These are phyloP conservation scores for Falco naumanni DNA, from an alignment of 2,797 vertebrate species.

Conservation along the genomic window DNA sequence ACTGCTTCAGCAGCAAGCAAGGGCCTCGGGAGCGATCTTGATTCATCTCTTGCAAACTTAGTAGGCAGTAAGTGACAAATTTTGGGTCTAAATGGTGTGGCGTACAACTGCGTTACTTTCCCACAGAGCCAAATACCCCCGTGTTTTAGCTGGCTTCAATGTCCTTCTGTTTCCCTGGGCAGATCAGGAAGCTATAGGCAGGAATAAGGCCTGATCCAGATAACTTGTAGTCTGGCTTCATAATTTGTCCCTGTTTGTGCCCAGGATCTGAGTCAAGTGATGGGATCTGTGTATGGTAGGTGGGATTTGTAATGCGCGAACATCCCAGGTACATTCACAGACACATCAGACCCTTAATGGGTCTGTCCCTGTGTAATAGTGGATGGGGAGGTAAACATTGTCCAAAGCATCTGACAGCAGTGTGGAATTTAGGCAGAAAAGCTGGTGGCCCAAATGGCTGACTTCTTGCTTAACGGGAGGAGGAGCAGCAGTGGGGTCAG, in stretches of 20 bases:
- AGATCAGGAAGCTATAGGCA: background rate
- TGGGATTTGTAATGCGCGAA: background rate
- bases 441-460: background rate
- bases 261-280: background rate
- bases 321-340: background rate
- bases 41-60: slow-evolving; percentile 94
- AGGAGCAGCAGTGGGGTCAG: background rate
- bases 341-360: background rate
- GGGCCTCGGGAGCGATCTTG: slow-evolving; percentile 91
- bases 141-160: background rate
- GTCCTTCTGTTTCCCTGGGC: background rate
- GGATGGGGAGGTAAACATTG: background rate
- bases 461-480: background rate
- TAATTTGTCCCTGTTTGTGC: background rate
- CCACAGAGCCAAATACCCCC: background rate
- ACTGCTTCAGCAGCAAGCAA: slow-evolving; percentile 82
- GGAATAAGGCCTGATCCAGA: background rate
- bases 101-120: background rate
- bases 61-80: slow-evolving; percentile 91
- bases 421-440: background rate
- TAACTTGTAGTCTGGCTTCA: background rate
- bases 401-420: background rate
- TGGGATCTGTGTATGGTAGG: background rate
- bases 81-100: background rate
- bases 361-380: background rate